These are phyloP conservation scores for Parazoanthus swiftii DNA, from an alignment of 92 coral and sea anemone species.

Conservation along the genomic window DNA sequence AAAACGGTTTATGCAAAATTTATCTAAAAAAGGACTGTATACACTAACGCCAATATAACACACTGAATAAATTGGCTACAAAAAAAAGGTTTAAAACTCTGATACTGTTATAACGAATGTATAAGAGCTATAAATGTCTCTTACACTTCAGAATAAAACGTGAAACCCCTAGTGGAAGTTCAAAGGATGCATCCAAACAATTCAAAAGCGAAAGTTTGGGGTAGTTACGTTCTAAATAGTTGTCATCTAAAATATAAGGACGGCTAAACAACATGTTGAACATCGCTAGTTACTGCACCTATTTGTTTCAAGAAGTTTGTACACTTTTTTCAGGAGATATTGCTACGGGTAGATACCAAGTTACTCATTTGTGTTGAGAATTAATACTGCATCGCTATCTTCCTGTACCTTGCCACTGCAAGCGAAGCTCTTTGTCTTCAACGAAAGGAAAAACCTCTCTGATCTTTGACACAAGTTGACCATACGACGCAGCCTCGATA, in stretches of 20 bases:
- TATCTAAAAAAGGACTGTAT: too few relatives aligned
- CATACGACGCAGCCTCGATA: slow-evolving; percentile 42
- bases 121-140: too few relatives aligned
- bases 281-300: background rate
- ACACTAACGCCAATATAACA: background rate
- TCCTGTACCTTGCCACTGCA: slow-evolving; percentile 50
- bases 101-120: too few relatives aligned
- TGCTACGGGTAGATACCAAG: too few relatives aligned
- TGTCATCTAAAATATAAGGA: background rate
- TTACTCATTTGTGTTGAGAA: background rate
- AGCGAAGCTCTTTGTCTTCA: slow-evolving; percentile 42
- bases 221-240: too few relatives aligned
- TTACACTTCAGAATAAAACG: too few relatives aligned
- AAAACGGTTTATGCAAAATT: too few relatives aligned
- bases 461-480: slow-evolving; percentile 46
- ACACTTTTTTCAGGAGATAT: too few relatives aligned
- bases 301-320: background rate
- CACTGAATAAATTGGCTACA: background rate
- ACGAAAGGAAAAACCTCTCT: slow-evolving; percentile 47
- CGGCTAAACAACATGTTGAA: background rate
- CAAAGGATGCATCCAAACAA: background rate
- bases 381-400: background rate
- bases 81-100: too few relatives aligned
- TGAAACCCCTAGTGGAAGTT: too few relatives aligned
- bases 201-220: background rate